These are phyloP conservation scores for Acrobasis consociella DNA, from an alignment of 2,888 invertebrate genomes.

Conservation along the genomic window DNA sequence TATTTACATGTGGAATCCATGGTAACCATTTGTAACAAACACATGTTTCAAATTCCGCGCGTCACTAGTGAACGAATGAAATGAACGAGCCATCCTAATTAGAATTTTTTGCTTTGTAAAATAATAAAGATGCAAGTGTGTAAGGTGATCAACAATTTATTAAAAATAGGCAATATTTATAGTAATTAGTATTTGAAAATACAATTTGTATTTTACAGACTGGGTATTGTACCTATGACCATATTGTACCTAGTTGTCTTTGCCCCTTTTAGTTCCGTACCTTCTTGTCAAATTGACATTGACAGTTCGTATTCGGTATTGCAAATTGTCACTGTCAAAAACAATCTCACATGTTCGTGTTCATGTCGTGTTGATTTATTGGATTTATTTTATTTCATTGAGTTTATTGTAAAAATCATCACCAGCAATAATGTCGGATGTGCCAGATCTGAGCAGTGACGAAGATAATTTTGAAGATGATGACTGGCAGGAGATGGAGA, in stretches of 20 bases:
- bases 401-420: neutral
- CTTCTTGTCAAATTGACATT: too few relatives aligned
- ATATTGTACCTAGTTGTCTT: too few relatives aligned
- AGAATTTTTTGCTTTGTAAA: too few relatives aligned
- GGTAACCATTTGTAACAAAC: constrained; percentile 27
- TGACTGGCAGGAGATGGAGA: constrained; percentile 78
- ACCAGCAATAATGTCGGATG: constrained; percentile 61
- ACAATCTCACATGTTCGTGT: constrained; percentile 41
- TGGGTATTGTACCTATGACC: too few relatives aligned
- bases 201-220: too few relatives aligned
- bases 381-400: constrained; percentile 1
- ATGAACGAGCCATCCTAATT: neutral
- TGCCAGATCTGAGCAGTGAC: constrained; percentile 77
- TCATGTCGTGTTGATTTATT: constrained; percentile 24
- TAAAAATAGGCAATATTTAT: too few relatives aligned
- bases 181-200: too few relatives aligned
- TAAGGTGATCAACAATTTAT: too few relatives aligned
- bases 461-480: constrained; percentile 76
- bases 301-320: too few relatives aligned
- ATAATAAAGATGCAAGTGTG: too few relatives aligned
- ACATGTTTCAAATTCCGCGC: constrained; percentile 8
- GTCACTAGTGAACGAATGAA: constrained; percentile 1
- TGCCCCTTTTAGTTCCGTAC: too few relatives aligned
- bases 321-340: too few relatives aligned
- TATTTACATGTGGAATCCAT: constrained; percentile 31